Evolutionary conservation across 2,888 invertebrate genomes (phyloP), one percentile per base, ranked within the genome.

Genomic region (Coleophora deauratella): DNA sequence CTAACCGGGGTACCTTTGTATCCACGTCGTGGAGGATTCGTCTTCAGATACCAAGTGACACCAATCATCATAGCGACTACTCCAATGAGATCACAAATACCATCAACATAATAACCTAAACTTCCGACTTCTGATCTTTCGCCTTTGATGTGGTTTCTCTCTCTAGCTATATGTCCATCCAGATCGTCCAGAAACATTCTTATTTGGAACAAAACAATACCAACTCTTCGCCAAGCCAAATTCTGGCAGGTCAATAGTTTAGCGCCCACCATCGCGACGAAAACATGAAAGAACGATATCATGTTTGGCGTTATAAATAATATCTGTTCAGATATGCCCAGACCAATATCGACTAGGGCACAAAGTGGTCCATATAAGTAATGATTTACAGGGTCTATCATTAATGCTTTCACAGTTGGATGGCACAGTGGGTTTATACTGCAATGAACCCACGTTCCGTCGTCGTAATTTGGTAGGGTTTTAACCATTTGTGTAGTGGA

Each of bases 111-210:
- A 60, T 93, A 95, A 0, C 96, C 96, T 0, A 90, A 63, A 0
- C 92, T 90, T 0, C 94, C 93, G n/a, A 94, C 91, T 62, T 93
- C 93, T 0, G 94, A 93, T 15, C 90, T 86, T 67, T 94, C 93
- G 0, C 94, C 93, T 46, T 89, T 88, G 27, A 93, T 89, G 62
- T 94, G 88, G 57, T 91, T 91, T 41, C 92, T 88, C 21, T 89
- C 90, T 45, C 96, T 88, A 1, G 95, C 95, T 2, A 96, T 93
- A 59, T 94, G 93, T 0, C 96, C 96, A 59, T 96, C 96, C 46
- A 96, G 72, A 59, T 94, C 93, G 59, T 96, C 96, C 39, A 96
- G 70, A 77, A 94, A 94, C 50, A 93, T 93, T 51, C 96, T 87
- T 32, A 95, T 71, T 75, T 94, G 92, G 65, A 94, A 96, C 13